These are phyloP conservation scores for Hirtodrosophila alboralis DNA, from an alignment of 2,888 invertebrate genomes.

Conservation along the genomic window DNA sequence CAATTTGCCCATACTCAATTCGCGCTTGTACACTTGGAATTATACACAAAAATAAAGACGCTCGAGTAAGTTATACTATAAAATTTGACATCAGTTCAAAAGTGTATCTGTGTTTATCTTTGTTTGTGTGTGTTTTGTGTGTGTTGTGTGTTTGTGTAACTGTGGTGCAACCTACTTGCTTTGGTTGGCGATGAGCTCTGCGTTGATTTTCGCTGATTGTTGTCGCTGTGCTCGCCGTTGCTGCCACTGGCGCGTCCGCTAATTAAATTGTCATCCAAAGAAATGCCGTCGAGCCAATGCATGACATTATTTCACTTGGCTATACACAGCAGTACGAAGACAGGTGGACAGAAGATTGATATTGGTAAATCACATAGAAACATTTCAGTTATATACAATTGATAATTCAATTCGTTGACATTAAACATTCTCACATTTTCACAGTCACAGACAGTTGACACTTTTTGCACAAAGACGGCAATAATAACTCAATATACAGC, in stretches of 20 bases:
- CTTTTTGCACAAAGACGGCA: constrained; percentile 12
- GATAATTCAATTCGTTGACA: constrained; percentile 35
- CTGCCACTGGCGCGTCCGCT: constrained; percentile 80
- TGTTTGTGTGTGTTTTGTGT: constrained; percentile 20
- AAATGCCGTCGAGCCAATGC: constrained; percentile 83
- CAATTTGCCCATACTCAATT: constrained; percentile 20
- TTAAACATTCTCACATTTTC: constrained; percentile 15
- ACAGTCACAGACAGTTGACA: constrained; percentile 9
- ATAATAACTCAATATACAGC: constrained; percentile 41
- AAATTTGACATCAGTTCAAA: constrained; percentile 1
- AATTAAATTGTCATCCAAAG: constrained; percentile 83
- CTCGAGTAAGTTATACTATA: constrained; percentile 50
- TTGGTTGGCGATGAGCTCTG: constrained; percentile 73
- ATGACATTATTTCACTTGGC: constrained; percentile 78
- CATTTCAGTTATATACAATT: constrained; percentile 28
- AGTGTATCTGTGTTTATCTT: constrained; percentile 12
- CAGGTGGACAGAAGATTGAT: neutral
- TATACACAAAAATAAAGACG: constrained; percentile 61
- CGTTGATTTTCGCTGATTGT: constrained; percentile 77
- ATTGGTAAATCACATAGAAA: constrained; percentile 28
- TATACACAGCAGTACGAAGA: constrained; percentile 2
- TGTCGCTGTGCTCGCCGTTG: constrained; percentile 80
- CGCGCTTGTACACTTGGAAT: constrained; percentile 44
- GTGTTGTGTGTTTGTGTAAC: constrained; percentile 14
- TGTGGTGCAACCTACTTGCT: constrained; percentile 80